Evolutionary conservation across 2,113 vertebrate genomes (phyloP), one percentile per base, ranked within the genome.

Genomic region (Nibea coibor): DNA sequence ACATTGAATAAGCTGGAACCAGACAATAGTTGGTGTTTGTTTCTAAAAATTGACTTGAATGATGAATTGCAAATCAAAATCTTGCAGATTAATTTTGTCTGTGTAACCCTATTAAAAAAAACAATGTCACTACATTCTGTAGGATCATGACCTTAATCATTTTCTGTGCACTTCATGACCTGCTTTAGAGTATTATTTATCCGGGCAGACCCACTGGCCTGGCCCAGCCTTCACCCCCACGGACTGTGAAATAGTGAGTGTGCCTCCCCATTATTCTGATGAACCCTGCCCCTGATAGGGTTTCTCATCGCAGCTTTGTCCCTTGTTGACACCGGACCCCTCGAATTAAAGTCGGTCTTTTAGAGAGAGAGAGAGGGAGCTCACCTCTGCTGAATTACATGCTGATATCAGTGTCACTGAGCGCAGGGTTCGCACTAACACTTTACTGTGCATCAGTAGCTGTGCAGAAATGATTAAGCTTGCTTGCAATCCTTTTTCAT

Each of bases 301-400:
- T 95, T 94, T 93, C 93, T 86, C 89, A 87, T 89, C 83, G 72
- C 86, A 83, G 87, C 92, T 93, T 93, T 92, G 88, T 91, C 82
- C 85, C 83, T 42, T 3, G 80, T 76, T 93, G 94, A 88, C 83
- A 94, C 69, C 83, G 56, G 92, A 94, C 28, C 81, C 87, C 63
- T 72, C 71, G 84, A 89, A 91, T 87, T 82, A 90, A 91, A 87
- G 81, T 48, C 31, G 4, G 74, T 73, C 72, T 82, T 87, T 89
- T 87, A 86, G 74, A 81, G 68, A 67, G 78, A 39, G 35, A 35
- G 31, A 63, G 87, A 61, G 87, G 68, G 80, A 39, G 67, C 64
- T 90, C 80, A 76, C 78, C 77, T 87, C 75, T 48, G 76, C 71
- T 82, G 86, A 75, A 78, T 78, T 73, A 81, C 83, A 82, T 14